Base-by-base conservation (phyloP, 2,888 invertebrate species). In the Eupithecia tripunctaria region DNA sequence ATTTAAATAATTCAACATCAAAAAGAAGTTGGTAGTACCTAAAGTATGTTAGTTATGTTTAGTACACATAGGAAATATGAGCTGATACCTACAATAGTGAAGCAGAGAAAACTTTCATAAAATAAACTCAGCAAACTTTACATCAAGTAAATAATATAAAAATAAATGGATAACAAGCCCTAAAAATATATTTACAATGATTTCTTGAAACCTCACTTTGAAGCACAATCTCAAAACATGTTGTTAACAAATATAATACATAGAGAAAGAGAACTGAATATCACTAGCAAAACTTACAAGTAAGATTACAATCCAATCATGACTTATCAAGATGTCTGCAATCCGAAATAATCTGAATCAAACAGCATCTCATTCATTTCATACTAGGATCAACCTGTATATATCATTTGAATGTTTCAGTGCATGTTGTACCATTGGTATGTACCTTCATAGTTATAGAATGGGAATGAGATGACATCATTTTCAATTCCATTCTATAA, bases 101-200 rank as follows among this genome's bases (percentile, higher is more conserved):
- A 84, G 81, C 78, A 80, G 70, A 76, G 78, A 82, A 82, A 82
- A 81, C 78, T 73, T 80, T 84, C 77, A 82, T 82, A 84, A 84
- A 86, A 86, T 82, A 85, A 84, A 84, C 82, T 85, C 82, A 76
- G 82, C 87, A 89, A 90, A 87, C 87, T 88, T 86, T 89, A 91
- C 87, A 91, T 86, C 84, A 82, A 87, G 88, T 90, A 92, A 92
- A 92, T 87, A 89, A 90, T 88, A 84, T 87, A 91, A 89, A 92
- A 91, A 88, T 91, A 78, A 78, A 78, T 74, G 72, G 75, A 71
- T 70, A 78, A 79, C 74, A 76, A 74, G 75, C 77, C 70, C 71
- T 76, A 79, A 74, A 78, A 90, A 87, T 89, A 79, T 91, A 92
- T 92, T 88, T 92, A 93, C 92, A 91, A 82, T 82, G 81, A 88